Percentiles rank a stretch among this genome's conserved stretches.
These are phyloP conservation scores for Athene cunicularia DNA, from an alignment of 2,113 vertebrate species.

Conservation along the genomic window DNA sequence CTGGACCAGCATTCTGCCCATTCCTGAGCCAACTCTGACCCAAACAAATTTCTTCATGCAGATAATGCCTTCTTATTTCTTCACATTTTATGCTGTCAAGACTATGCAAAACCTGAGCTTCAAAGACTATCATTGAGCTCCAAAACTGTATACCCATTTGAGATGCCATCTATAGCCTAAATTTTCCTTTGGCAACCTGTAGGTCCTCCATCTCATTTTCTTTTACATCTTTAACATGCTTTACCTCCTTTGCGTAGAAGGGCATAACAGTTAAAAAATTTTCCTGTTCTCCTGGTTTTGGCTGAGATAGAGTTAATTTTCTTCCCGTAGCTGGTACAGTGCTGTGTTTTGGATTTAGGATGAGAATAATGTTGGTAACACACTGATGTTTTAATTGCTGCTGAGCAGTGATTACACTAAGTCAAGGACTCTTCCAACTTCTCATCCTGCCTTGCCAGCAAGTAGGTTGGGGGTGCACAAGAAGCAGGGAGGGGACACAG, in stretches of 20 bases:
- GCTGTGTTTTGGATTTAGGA: not conserved
- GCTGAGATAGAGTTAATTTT: not conserved
- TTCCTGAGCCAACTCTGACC: not conserved
- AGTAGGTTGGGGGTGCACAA: not conserved
- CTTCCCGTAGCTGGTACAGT: not conserved
- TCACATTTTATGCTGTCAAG: not conserved
- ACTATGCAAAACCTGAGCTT: rapidly evolving
- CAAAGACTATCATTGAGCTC: not conserved
- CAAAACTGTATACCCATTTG: not conserved
- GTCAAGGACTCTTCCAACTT: not conserved
- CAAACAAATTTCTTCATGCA: not conserved
- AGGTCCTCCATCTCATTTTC: not conserved
- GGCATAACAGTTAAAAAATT: not conserved
- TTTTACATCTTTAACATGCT: not conserved
- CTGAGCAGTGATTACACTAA: not conserved
- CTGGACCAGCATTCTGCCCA: not conserved
- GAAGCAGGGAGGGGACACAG: no score
- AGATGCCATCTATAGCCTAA: not conserved
- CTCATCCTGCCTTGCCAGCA: not conserved
- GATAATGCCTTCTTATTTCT: not conserved
- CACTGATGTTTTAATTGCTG: not conserved
- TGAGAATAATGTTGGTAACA: not conserved
- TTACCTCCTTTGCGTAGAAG: not conserved
- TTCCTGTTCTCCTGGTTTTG: not conserved
- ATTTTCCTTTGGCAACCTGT: not conserved